A percentile compares a stretch with the other conserved stretches of the same genome.
Evolutionary conservation across 1,140 invertebrate species (phyloP).

Genomic region (Eurosta solidaginis): DNA sequence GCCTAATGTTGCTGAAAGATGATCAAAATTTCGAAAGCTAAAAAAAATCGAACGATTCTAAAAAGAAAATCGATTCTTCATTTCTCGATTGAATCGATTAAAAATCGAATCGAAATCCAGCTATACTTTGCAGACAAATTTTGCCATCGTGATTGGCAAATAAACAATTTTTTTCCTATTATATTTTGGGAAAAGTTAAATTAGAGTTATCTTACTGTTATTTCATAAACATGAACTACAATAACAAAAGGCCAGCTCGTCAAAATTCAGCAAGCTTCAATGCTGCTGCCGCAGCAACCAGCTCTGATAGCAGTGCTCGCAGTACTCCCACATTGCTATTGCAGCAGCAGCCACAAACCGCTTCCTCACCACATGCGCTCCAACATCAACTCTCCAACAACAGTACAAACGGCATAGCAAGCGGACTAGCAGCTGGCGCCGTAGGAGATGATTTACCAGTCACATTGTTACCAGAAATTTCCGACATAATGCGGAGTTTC

Average conservation of each 20-base stretch:
- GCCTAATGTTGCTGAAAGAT: no score
- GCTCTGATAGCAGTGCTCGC: background rate
- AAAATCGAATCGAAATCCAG: no score
- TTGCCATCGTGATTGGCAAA: no score
- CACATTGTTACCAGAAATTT: conserved; percentile 53
- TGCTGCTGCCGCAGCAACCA: background rate
- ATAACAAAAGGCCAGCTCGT: background rate
- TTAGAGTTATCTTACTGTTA: background rate
- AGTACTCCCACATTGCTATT: background rate
- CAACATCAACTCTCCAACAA: conserved; percentile 23
- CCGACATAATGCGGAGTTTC: conserved; percentile 58
- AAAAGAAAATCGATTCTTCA: no score
- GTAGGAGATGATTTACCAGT: conserved; percentile 36
- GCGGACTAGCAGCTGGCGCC: background rate
- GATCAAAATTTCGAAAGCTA: no score
- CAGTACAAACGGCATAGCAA: background rate
- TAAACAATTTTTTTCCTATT: background rate
- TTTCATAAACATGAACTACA: background rate
- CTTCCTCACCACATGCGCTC: background rate
- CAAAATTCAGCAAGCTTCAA: conserved; percentile 19
- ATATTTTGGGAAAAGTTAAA: background rate
- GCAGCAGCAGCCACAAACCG: conserved; percentile 11
- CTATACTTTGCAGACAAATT: no score
- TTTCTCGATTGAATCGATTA: no score
- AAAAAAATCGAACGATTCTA: no score